Conservation (phyloP, 2,888 invertebrate species). For the Tetanocera ferruginea region DNA sequence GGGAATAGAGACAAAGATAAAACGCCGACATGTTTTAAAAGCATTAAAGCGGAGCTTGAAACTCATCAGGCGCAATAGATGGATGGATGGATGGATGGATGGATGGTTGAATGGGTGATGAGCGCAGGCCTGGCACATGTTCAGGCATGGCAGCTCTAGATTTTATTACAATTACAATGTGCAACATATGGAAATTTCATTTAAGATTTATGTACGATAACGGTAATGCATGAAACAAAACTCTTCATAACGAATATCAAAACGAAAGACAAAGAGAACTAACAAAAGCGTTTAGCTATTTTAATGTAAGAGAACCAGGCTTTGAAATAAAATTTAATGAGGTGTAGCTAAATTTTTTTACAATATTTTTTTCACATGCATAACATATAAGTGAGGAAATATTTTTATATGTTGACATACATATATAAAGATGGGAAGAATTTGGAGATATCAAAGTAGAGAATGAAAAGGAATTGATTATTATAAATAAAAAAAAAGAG, state of each 20-base stretch:
- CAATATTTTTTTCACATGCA: neutral
- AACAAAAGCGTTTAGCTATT: neutral
- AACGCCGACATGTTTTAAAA: neutral
- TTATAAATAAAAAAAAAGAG: too few species aligned
- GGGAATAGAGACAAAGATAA: neutral
- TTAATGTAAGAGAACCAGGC: neutral
- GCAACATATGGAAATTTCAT: constrained; percentile 32
- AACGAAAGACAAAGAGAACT: neutral
- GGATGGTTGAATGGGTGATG: constrained; percentile 1
- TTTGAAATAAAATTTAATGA: neutral
- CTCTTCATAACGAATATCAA: neutral
- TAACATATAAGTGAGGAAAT: too few species aligned
- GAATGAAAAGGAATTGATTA: too few species aligned
- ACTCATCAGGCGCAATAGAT: neutral
- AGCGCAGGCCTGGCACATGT: constrained; percentile 4
- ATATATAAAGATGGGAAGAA: too few species aligned
- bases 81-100: neutral
- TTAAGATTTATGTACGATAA: neutral
- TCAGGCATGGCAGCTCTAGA: constrained; percentile 6
- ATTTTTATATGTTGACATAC: too few species aligned
- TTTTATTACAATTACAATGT: constrained; percentile 16
- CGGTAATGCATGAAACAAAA: neutral
- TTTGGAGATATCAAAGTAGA: too few species aligned
- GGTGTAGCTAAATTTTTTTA: neutral
- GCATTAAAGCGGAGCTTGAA: constrained; percentile 12